Conservation (phyloP, 2,797 vertebrate genomes). For the Catamblyrhynchus diadema region DNA sequence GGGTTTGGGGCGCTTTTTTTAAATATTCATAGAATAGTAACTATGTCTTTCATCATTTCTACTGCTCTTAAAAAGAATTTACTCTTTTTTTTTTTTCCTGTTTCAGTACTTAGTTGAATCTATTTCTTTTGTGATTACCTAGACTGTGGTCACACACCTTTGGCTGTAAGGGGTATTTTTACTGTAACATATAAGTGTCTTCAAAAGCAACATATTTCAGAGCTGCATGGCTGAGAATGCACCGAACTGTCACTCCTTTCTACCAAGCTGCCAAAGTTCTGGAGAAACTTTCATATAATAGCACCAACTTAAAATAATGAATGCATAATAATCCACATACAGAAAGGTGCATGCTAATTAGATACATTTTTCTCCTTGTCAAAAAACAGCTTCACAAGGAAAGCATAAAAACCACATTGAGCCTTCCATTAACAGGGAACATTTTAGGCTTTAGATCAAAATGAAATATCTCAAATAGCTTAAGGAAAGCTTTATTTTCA, state of each 20-base stretch:
- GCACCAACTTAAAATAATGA: neutral
- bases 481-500: neutral
- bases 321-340: neutral
- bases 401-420: neutral
- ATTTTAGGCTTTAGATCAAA: conserved; percentile 1
- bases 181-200: neutral
- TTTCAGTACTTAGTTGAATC: conserved; percentile 18
- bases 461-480: neutral
- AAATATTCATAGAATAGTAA: neutral
- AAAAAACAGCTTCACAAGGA: conserved; percentile 4
- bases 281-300: neutral
- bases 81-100: neutral
- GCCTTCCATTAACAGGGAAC: neutral
- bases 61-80: neutral
- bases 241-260: conserved; percentile 5
- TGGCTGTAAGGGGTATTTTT: conserved; percentile 19
- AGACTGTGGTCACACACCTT: neutral
- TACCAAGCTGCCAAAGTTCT: neutral
- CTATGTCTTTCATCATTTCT: neutral
- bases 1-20: neutral
- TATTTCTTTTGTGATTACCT: conserved; percentile 15
- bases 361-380: neutral
- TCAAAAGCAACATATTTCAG: conserved; percentile 26
- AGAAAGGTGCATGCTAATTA: conserved; percentile 12
- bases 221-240: neutral